Base-by-base conservation (phyloP, 2,113 vertebrate genomes). In the Aldabrachelys gigantea region DNA sequence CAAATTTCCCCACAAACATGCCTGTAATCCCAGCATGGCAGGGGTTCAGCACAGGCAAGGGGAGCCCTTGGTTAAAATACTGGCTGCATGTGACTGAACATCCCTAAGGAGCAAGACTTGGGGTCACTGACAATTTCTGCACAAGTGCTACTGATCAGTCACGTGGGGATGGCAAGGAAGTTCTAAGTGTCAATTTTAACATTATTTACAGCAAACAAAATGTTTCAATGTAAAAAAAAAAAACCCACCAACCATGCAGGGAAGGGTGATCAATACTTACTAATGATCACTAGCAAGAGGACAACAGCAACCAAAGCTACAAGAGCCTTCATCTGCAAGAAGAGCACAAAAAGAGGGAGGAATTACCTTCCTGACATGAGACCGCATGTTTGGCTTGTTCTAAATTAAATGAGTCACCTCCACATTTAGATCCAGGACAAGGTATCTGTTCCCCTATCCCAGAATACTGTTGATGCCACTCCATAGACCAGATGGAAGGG, bases 281-380 rank as follows among this genome's bases (percentile, higher is more conserved):
- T 98, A 17, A 99, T 99, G 95, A 99, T 99, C 91, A 99, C 98
- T 6, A 99, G 98, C 96, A 99, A 98, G 69, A 99, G 98, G 87
- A 98, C 88, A 14, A 98, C 80, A 2, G 98, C 99, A 57, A 99
- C 99, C 98, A 99, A 96, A 0, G 98, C 99, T 89, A 99, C 98
- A 85, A 99, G 98, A 7, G 98, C 99, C 98, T 99, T 99, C 99
- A 99, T 99, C 99, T 99, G 97, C 82, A 98, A 97, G 88, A 84
- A 38, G 75, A 92, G 59, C 41, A 94, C 35, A 87, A 35, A n/a
- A 16, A 21, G 1, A 0, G 0, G 2, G 12, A 27, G 25, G 25
- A 44, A 25, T 78, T 78, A 78, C 22, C 41, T 13, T 44, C 75
- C 41, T 95, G n/a, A 95, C 16, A 13, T 6, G 2, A 19, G 17